Percentiles rank a stretch among this genome's conserved stretches.
These are phyloP conservation scores for Carabus problematicus DNA, from an alignment of 2,888 invertebrate species.

Conservation along the genomic window DNA sequence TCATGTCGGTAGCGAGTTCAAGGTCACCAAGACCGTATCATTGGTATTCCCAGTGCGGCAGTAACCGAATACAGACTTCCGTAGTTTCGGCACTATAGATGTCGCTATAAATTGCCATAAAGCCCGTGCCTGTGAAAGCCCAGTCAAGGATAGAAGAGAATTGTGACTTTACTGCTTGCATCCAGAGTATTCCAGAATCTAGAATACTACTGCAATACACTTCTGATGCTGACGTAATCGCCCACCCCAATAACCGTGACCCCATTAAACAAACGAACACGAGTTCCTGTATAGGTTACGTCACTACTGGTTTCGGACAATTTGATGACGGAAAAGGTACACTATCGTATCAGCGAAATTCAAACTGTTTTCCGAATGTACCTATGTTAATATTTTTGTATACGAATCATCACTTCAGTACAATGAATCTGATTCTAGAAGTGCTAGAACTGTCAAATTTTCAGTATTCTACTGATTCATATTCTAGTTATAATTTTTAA, in stretches of 20 bases:
- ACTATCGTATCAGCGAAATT: not conserved
- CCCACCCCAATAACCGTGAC: conserved; percentile 12
- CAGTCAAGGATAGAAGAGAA: not conserved
- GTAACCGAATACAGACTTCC: conserved; percentile 32
- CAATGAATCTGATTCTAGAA: no score
- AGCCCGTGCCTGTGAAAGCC: not conserved
- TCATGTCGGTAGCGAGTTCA: conserved; percentile 17
- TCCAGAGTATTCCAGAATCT: not conserved
- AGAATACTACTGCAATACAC: not conserved
- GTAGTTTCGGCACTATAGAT: not conserved
- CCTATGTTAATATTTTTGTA: not conserved
- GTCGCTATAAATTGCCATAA: conserved; percentile 14
- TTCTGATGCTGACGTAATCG: not conserved
- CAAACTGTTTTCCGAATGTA: not conserved
- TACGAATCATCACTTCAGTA: no score
- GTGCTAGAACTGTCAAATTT: no score
- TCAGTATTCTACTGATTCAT: no score
- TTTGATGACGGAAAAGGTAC: not conserved
- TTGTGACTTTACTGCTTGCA: not conserved
- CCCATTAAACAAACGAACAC: conserved; percentile 4
- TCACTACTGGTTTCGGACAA: not conserved
- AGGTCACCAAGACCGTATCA: conserved; percentile 28
- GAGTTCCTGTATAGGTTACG: not conserved
- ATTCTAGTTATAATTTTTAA: no score
- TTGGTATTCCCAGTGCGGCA: conserved; percentile 33